Evolutionary conservation across 2,113 vertebrate species (phyloP), one percentile per base, ranked within the genome.

Genomic region (Clarias batrachus): DNA sequence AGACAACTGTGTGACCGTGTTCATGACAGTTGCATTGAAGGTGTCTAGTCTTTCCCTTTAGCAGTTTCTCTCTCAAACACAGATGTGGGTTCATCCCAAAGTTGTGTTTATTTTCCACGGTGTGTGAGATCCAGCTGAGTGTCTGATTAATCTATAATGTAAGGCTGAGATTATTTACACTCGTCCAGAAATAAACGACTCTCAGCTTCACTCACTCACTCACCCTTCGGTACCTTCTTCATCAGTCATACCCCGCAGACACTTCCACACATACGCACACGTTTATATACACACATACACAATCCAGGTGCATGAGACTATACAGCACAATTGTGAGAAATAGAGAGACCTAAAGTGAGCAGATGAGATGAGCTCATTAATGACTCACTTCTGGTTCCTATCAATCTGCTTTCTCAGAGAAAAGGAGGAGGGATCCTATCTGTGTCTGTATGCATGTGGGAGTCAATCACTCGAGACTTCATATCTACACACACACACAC

Each of bases 101-200:
- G 87, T 71, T 90, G 85, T 90, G 78, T 88, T 86, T 87, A 81
- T 82, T 66, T 87, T 87, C 68, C 7, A 23, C 33, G 85, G 70
- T 85, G 86, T 87, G 88, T 27, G 85, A 89, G 89, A 86, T 86
- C 82, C 80, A 87, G 85, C 84, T 73, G 84, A 85, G 86, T 59
- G 86, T 86, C 86, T 89, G 89, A 89, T 89, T 87, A 87, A 89
- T 89, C 84, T 85, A 86, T 86, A 63, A 65, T 74, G 84, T 84
- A 85, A 76, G 80, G 71, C 83, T 54, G 81, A 83, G 89, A 82
- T 89, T 89, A 89, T 89, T 89, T 89, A 89, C 86, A 87, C 87
- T 87, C 21, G 27, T 41, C 84, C 59, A 73, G 74, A 85, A 85
- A 89, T 88, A 87, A 89, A 89, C 33, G 86, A 83, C 84, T 88